Evolutionary conservation across 2,888 invertebrate species (phyloP).

Genomic region (Agrenia bidenticulata): DNA sequence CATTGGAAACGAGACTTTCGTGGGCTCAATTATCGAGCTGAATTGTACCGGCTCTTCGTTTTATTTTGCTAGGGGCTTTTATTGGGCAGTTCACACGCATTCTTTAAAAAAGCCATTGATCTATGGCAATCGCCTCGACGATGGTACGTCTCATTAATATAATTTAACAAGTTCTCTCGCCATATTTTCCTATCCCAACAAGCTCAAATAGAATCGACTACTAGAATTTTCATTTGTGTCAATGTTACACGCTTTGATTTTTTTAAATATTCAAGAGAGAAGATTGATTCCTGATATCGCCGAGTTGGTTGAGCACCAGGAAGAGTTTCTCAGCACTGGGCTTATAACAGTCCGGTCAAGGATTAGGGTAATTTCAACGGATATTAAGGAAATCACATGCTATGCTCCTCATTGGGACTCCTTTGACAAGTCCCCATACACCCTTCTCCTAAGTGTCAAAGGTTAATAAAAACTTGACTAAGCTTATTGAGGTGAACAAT

Average conservation of each 20-base stretch:
- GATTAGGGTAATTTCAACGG: neutral
- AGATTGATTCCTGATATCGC: too few relatives aligned
- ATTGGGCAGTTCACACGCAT: neutral
- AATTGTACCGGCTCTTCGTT: conserved; percentile 17
- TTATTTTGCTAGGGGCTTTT: conserved; percentile 14
- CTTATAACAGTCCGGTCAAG: neutral
- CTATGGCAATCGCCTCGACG: conserved; percentile 2
- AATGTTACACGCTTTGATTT: neutral
- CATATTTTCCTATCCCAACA: too few relatives aligned
- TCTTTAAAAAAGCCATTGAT: too few relatives aligned
- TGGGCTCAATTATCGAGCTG: neutral
- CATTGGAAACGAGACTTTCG: conserved; percentile 5
- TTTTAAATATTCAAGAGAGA: neutral
- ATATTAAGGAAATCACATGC: conserved; percentile 1
- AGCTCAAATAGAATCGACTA: too few relatives aligned
- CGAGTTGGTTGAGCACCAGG: neutral
- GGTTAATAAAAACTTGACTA: too few relatives aligned
- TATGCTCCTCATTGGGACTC: conserved; percentile 20
- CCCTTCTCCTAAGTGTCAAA: neutral
- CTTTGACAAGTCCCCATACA: neutral
- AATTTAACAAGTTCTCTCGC: neutral
- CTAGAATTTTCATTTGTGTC: too few relatives aligned
- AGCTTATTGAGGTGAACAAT: too few relatives aligned
- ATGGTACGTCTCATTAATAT: neutral
- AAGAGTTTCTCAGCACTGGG: conserved; percentile 9